phyloP scores from a whole-genome alignment of 2,797 vertebrate genomes.

The Macropodus opercularis region DNA sequence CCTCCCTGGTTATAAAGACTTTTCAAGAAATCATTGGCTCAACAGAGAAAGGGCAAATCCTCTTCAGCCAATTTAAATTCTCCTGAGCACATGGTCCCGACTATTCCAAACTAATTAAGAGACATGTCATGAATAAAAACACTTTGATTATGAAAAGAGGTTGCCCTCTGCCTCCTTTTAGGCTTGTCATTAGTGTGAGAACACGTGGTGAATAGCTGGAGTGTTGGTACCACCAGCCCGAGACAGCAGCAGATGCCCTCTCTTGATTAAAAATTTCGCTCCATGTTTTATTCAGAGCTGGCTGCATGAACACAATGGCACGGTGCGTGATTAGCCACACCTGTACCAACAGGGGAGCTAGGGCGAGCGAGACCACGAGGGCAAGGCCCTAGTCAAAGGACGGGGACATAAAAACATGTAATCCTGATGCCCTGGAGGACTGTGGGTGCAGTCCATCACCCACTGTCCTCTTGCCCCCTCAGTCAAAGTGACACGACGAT shows the following conservation, averaged over 20 bases:
- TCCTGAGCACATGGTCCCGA: slow-evolving; percentile 72
- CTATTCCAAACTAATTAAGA: slow-evolving; percentile 82
- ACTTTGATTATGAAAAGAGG: slow-evolving; percentile 79
- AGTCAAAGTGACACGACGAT: slow-evolving; percentile 55
- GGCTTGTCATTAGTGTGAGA: slow-evolving; percentile 79
- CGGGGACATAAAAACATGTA: slow-evolving; percentile 58
- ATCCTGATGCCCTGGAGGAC: slow-evolving; percentile 51
- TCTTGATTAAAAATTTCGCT: slow-evolving; percentile 70
- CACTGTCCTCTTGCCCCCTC: slow-evolving; percentile 32
- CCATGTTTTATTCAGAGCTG: slow-evolving; percentile 78
- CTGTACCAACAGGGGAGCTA: slow-evolving; percentile 62
- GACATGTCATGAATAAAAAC: slow-evolving; percentile 81
- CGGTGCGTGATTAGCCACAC: slow-evolving; percentile 73
- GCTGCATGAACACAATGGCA: slow-evolving; percentile 55
- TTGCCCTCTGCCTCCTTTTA: slow-evolving; percentile 77
- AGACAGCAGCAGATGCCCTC: slow-evolving; percentile 74
- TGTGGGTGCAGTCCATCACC: slow-evolving; percentile 56
- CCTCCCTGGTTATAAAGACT: slow-evolving; percentile 66
- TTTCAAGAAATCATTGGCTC: slow-evolving; percentile 79
- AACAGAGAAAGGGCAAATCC: slow-evolving; percentile 80
- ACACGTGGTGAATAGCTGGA: slow-evolving; percentile 76
- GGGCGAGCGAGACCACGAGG: slow-evolving; percentile 48
- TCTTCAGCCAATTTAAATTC: slow-evolving; percentile 82
- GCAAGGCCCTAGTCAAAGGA: slow-evolving; percentile 61
- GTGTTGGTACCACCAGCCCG: slow-evolving; percentile 64